Conservation (phyloP, 2,888 invertebrate genomes). For the Plebejus melissa region DNA sequence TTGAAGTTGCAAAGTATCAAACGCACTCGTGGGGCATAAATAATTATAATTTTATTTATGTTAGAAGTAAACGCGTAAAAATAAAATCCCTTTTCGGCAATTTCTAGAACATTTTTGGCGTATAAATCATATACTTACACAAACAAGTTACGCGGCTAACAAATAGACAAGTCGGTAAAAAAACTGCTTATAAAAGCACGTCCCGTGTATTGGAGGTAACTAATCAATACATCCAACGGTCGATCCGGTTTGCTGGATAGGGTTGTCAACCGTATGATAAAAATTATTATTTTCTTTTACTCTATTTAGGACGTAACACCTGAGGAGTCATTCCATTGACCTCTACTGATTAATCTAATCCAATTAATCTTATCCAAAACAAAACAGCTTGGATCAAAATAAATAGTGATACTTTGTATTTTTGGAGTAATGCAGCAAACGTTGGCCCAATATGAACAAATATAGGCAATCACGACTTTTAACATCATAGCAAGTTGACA, state of each 20-base stretch:
- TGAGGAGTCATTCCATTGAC: no score
- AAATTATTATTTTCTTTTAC: not conserved
- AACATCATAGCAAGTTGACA: no score
- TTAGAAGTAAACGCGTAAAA: not conserved
- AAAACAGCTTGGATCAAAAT: no score
- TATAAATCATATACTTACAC: not conserved
- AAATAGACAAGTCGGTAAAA: not conserved
- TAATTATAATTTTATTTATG: no score
- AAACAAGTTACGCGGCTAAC: not conserved
- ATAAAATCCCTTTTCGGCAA: not conserved
- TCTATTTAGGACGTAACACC: not conserved
- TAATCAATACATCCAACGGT: slow-evolving; percentile 63
- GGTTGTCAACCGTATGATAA: slow-evolving; percentile 33
- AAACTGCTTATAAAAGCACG: slow-evolving; percentile 12
- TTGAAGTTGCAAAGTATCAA: not conserved
- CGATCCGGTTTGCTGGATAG: slow-evolving; percentile 48
- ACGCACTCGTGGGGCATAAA: no score
- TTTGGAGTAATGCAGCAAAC: no score
- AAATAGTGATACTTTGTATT: no score
- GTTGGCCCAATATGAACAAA: no score
- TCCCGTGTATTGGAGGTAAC: slow-evolving; percentile 47
- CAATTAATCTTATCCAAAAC: no score
- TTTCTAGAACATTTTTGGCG: not conserved
- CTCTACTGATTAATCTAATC: no score
- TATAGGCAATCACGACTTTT: no score